Base-by-base conservation (phyloP, 2,888 invertebrate genomes). In the Dorcus hopei region DNA sequence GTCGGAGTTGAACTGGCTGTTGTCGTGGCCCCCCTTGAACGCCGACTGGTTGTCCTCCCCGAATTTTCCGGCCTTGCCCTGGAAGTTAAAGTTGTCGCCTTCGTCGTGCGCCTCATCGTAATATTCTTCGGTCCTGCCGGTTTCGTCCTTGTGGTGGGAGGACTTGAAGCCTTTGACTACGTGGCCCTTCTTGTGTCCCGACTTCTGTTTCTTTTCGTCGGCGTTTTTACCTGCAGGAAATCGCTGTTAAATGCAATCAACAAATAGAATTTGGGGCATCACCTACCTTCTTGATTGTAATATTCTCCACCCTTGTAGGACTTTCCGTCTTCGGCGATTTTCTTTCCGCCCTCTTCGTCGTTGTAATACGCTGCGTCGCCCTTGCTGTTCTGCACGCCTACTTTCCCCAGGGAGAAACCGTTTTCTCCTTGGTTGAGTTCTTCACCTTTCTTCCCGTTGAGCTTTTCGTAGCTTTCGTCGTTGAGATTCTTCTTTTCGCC, bases 71-170 rank as follows among this genome's bases (percentile, higher is more conserved):
- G 81, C 79, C 62, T 84, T 81, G 26, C 84, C 84, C 5, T 83
- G 83, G 61, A 81, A 81, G 38, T 83, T 72, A 68, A 81, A 81
- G 67, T 85, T 82, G 65, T 84, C 84, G 0, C 83, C 85, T 70
- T 85, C 85, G 68, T 87, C 85, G 65, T 86, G 84, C 14, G 83
- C 84, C 67, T 86, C 86, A 57, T 87, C 87, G 67, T 85, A 87
- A 78, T 82, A 87, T 67, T 81, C 85, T 70, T 86, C 86, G 5
- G 84, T 82, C 71, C 85, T 85, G 57, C 85, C 85, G 65, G 85
- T 82, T 67, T 87, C 87, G 67, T 87, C 86, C 68, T 87, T 86
- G 70, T 85, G 85, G 70, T 86, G 85, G 3, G 86, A 85, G 3
- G 82, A 80, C 70, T 87, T 86, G 74, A 83, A 87, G n/a, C 87